Base-by-base conservation (phyloP, 2,797 vertebrate species). In the Rousettus madagascariensis region DNA sequence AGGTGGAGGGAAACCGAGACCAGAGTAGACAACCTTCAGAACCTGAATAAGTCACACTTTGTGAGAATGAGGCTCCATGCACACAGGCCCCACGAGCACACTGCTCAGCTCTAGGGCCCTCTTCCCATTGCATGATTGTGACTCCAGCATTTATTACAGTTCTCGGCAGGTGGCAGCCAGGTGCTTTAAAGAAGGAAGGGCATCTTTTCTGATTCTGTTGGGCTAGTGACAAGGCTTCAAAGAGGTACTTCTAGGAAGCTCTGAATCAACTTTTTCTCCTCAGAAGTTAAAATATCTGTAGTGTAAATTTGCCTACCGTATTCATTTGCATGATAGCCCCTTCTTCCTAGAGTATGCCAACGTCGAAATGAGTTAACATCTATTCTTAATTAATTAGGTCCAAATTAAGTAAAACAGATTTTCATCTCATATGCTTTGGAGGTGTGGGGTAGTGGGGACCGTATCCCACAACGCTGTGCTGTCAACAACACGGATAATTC, bases 71-170 rank as follows among this genome's bases (percentile, higher is more conserved):
- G 46, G 41, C 13, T 51, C n/a, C 22, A 1, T 1, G 53, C 41
- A n/a, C 20, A 16, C 0, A 46, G 74, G 46, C 6, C 33, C 33
- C 3, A 1, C 33, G 1, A 9, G 15, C 0, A 2, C 4, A 13
- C 41, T 26, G 28, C 43, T 15, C 68, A 80, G 8, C 19, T 41
- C 43, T 5, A 7, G 38, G 22, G 20, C 36, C 17, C 33, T 61
- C 51, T 69, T 55, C 22, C 0, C 26, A 3, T 4, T 2, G 83
- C 8, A 1, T 9, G 36, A 38, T 22, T 13, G 28, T 86, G 78
- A 55, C 36, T 30, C 41, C 26, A 74, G 43, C 2, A 7, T 16
- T 38, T n/a, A 4, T 69, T 28, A 26, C 41, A 46, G 43, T 22
- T 90, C 41, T 41, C 92, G 41, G 22, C 6, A 30, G 19, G 33